A percentile compares a stretch with the other conserved stretches of the same genome.
phyloP scores from a whole-genome alignment of 2,113 vertebrate species.

The Corythaeola cristata region DNA sequence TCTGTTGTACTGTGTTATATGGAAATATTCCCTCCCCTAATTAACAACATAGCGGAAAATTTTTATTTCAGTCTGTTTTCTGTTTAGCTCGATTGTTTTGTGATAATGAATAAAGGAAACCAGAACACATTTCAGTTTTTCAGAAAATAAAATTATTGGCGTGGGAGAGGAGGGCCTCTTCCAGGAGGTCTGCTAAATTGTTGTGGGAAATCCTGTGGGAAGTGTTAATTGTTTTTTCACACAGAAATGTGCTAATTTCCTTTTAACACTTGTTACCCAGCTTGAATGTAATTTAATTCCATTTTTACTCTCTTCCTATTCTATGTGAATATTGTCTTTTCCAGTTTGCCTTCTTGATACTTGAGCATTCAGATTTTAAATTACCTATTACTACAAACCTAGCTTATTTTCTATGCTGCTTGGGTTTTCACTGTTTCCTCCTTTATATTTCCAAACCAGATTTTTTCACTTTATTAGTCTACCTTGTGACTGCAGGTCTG shows the following conservation, averaged over 20 bases:
- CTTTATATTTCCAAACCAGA: not conserved
- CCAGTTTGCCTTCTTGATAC: not conserved
- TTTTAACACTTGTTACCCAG: not conserved
- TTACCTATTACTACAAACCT: not conserved
- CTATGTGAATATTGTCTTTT: not conserved
- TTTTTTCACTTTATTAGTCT: not conserved
- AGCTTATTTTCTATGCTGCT: not conserved
- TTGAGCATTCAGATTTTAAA: not conserved
- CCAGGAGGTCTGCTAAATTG: not conserved
- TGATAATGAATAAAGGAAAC: not conserved
- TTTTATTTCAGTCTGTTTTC: not conserved
- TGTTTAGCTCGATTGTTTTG: not conserved
- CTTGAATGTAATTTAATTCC: not conserved
- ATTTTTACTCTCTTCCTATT: not conserved
- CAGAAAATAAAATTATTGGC: not conserved
- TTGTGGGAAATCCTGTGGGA: not conserved
- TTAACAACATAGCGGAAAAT: not conserved
- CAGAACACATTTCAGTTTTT: not conserved
- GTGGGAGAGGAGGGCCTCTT: not conserved
- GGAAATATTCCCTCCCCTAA: not conserved
- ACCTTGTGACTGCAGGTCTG: not conserved
- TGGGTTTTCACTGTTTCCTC: not conserved
- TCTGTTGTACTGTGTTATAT: not conserved
- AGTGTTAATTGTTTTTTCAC: not conserved
- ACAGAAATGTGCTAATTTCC: not conserved